These are phyloP conservation scores for Oceanodroma leucorhoa DNA, from an alignment of 2,797 vertebrate species.

Conservation along the genomic window DNA sequence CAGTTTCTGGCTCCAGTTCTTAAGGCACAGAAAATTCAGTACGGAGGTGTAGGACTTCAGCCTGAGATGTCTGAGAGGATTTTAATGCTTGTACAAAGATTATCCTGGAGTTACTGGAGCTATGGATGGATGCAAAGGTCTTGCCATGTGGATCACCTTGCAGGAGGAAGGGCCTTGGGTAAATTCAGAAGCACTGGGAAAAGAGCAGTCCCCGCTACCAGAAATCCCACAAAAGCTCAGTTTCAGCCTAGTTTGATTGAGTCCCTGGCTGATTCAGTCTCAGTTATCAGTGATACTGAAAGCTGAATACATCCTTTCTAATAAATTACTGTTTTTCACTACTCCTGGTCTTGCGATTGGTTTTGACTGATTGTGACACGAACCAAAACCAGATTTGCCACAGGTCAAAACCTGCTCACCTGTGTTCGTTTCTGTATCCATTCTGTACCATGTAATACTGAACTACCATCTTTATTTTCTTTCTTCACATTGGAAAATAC, in stretches of 20 bases:
- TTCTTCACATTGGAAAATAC: background rate
- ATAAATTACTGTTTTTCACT: background rate
- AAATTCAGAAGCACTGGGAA: background rate
- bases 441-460: accelerated
- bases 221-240: background rate
- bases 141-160: background rate
- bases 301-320: background rate
- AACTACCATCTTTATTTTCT: background rate
- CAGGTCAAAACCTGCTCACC: background rate
- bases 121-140: background rate
- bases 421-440: accelerated
- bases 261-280: background rate
- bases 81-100: background rate
- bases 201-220: background rate
- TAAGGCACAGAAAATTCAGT: background rate
- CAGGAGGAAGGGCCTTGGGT: background rate
- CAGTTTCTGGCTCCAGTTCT: background rate
- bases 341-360: background rate
- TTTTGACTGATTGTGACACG: background rate
- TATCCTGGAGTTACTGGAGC: background rate
- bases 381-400: background rate
- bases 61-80: background rate
- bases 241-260: background rate
- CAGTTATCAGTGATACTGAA: accelerated
- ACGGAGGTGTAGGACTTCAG: background rate